A percentile compares a stretch with the other conserved stretches of the same genome.
Conservation (phyloP, 1,140 invertebrate genomes). For the Bombus cullumanus region DNA sequence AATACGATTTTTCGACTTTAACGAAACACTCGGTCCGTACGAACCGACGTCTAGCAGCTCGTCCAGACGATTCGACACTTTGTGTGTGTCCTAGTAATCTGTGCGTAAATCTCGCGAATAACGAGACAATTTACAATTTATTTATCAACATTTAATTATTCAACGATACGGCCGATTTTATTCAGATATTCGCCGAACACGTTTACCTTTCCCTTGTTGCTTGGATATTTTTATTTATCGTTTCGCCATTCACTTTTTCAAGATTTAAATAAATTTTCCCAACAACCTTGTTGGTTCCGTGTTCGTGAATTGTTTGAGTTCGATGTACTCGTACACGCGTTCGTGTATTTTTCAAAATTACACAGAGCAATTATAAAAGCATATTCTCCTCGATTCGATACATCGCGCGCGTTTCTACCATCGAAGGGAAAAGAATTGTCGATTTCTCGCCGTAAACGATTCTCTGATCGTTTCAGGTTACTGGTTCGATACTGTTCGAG, state of each 20-base stretch:
- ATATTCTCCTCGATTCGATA: too few relatives aligned
- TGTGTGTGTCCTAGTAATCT: too few relatives aligned
- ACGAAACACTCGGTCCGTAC: neutral
- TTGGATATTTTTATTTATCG: neutral
- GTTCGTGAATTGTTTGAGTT: neutral
- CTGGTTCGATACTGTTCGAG: too few relatives aligned
- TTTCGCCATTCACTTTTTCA: neutral
- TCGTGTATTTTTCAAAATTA: neutral
- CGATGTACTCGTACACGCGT: neutral
- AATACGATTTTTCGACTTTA: neutral
- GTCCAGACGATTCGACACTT: neutral
- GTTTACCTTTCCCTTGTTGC: neutral
- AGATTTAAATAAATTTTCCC: neutral
- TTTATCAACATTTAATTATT: too few relatives aligned
- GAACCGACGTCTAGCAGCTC: neutral
- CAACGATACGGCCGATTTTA: neutral
- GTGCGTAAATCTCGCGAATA: too few relatives aligned
- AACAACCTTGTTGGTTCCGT: neutral
- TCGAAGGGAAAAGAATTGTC: too few relatives aligned
- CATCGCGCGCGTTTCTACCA: too few relatives aligned
- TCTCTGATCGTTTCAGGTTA: too few relatives aligned
- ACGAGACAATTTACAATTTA: too few relatives aligned
- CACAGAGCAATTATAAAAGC: neutral
- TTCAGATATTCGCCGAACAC: neutral
- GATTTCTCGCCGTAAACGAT: too few relatives aligned